Percentiles rank a stretch among this genome's conserved stretches.
These are phyloP conservation scores for Halcyon smyrnensis DNA, from an alignment of 2,797 vertebrate species.

Conservation along the genomic window DNA sequence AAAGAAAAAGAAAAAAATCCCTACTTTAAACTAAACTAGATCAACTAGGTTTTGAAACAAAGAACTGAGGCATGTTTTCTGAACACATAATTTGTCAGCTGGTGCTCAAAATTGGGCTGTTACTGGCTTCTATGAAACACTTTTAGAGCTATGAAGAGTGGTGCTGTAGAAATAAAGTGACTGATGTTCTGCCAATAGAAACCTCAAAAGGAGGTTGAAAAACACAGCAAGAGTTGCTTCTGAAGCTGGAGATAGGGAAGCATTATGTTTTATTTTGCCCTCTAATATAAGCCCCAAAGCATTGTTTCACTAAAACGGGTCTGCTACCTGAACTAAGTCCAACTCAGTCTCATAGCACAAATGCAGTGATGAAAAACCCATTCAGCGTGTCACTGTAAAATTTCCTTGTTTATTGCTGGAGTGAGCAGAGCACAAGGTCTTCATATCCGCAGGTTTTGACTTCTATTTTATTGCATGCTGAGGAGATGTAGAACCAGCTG, in stretches of 20 bases:
- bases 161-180: constrained; percentile 64
- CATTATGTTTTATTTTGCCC: constrained; percentile 69
- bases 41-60: constrained; percentile 39
- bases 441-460: neutral
- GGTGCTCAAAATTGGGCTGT: constrained; percentile 47
- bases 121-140: constrained; percentile 39
- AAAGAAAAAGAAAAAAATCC: neutral
- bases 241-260: constrained; percentile 55
- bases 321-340: constrained; percentile 65
- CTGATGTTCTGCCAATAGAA: constrained; percentile 70
- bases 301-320: constrained; percentile 41
- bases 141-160: constrained; percentile 56
- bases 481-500: neutral
- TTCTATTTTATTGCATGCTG: neutral
- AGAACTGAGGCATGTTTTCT: constrained; percentile 50
- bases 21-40: neutral
- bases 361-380: constrained; percentile 12
- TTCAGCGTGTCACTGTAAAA: constrained; percentile 1
- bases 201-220: constrained; percentile 71
- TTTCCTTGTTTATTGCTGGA: constrained; percentile 32
- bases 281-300: constrained; percentile 65
- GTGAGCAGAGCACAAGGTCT: neutral
- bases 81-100: constrained; percentile 59
- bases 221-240: constrained; percentile 49
- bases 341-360: constrained; percentile 60